These are phyloP conservation scores for Rhinogobio ventralis DNA, from an alignment of 2,797 vertebrate genomes.

Conservation along the genomic window DNA sequence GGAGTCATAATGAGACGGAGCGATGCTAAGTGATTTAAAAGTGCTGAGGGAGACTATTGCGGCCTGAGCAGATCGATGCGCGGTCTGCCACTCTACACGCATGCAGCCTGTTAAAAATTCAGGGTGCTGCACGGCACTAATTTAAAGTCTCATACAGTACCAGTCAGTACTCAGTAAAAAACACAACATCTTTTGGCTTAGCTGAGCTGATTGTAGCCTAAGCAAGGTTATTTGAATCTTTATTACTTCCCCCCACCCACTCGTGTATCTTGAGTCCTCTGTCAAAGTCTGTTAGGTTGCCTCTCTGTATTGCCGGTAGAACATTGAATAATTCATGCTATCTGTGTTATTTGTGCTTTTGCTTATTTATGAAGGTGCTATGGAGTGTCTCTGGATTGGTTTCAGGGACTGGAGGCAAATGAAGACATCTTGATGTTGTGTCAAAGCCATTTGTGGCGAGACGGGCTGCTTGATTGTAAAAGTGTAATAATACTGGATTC, in stretches of 20 bases:
- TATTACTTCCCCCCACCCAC: conserved; percentile 68
- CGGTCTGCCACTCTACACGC: background rate
- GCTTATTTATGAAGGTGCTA: conserved; percentile 75
- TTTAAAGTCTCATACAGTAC: conserved; percentile 60
- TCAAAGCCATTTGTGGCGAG: conserved; percentile 43
- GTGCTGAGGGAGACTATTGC: background rate
- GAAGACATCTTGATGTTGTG: conserved; percentile 65
- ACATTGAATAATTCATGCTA: conserved; percentile 78
- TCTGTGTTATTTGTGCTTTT: conserved; percentile 78
- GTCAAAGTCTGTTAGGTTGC: conserved; percentile 74
- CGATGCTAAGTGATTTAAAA: conserved; percentile 41
- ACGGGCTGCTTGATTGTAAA: conserved; percentile 58
- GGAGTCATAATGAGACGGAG: background rate
- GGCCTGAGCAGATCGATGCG: conserved; percentile 9
- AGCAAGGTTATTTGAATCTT: conserved; percentile 72
- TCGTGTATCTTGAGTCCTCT: conserved; percentile 59
- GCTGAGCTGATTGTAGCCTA: conserved; percentile 69
- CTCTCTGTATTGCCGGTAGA: conserved; percentile 65
- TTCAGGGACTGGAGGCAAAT: conserved; percentile 69
- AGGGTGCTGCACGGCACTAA: conserved; percentile 6
- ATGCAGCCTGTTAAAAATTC: conserved; percentile 30
- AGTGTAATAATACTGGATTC: conserved; percentile 70
- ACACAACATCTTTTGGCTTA: conserved; percentile 68
- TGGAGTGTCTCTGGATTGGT: conserved; percentile 60
- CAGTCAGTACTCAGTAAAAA: conserved; percentile 61